These are phyloP conservation scores for Gallinago paraguaiae DNA, from an alignment of 2,113 vertebrate genomes.

Conservation along the genomic window DNA sequence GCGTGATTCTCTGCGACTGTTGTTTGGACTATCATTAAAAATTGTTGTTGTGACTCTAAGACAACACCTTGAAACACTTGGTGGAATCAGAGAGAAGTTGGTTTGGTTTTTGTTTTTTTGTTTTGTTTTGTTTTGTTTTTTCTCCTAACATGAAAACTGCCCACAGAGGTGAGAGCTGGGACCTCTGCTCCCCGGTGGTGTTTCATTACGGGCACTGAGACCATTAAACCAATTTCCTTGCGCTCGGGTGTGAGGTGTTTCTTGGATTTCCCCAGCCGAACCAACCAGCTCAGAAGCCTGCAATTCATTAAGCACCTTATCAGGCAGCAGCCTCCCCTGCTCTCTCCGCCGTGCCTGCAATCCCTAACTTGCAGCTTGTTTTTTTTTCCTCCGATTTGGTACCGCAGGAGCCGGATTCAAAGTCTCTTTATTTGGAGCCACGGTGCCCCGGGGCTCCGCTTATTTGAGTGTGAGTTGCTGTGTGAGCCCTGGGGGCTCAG, in stretches of 20 bases:
- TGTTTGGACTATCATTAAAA: neutral
- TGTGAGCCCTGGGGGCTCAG: fast-evolving
- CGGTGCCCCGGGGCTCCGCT: neutral
- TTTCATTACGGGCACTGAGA: conserved; percentile 20
- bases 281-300: neutral
- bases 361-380: neutral
- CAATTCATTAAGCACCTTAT: conserved; percentile 41
- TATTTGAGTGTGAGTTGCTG: neutral
- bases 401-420: neutral
- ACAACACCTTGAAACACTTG: neutral
- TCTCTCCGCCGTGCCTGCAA: neutral
- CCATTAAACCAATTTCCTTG: conserved; percentile 34
- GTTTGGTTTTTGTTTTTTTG: no score
- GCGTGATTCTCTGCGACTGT: neutral
- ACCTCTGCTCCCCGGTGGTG: conserved; percentile 27
- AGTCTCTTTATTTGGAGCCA: neutral
- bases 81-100: neutral
- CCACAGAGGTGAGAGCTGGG: neutral
- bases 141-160: neutral
- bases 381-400: neutral
- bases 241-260: neutral
- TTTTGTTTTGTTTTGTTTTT: neutral
- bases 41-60: neutral
- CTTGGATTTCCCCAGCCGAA: conserved; percentile 13
- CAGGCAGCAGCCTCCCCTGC: neutral